Base-by-base conservation (phyloP, 2,888 invertebrate species). In the Pristionchus japonicus region DNA sequence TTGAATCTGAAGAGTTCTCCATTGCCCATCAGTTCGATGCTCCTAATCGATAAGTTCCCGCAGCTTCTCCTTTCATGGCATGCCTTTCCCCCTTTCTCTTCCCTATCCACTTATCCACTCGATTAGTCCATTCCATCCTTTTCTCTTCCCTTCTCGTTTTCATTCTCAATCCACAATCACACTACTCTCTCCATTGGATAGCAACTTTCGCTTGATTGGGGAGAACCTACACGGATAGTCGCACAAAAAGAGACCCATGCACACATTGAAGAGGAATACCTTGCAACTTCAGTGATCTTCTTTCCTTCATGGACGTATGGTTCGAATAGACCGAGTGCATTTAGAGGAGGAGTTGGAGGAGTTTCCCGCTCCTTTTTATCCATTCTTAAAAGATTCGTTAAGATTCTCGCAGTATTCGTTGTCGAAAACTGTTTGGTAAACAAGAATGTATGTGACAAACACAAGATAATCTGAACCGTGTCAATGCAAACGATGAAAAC, bases 301-400 rank as follows among this genome's bases (percentile, higher is more conserved):
- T 91, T 90, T 27, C 92, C 92, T 47, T 92, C 91, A 40, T 92
- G 90, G 20, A 91, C 89, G 88, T 90, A 92, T 23, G 92, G 91
- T 23, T 91, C 90, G 61, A 91, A 91, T 47, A 92, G 87, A 11
- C 92, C 92, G 86, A 89, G 88, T 27, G 88, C 82, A 49, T 91
- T 91, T 7, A 90, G 84, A 7, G 90, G 91, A 85, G 90, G 90
- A 47, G 90, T 87, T 23, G 74, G 70, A 17, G 74, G 87, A 77
- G 47, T 27, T 47, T 80, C 80, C 74, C 74, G 74, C 27, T 84
- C 84, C n/a, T 57, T 52, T 27, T 84, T 84, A 37, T 37, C 43
- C 84, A 84, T 84, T 37, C 84, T 40, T 0, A 74, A 40, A 6
- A 23, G 7, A 9, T 31, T 34, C 34, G 13, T 34, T 20, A 15